Conservation (phyloP, 2,888 invertebrate genomes). For the Deroplatys truncata region DNA sequence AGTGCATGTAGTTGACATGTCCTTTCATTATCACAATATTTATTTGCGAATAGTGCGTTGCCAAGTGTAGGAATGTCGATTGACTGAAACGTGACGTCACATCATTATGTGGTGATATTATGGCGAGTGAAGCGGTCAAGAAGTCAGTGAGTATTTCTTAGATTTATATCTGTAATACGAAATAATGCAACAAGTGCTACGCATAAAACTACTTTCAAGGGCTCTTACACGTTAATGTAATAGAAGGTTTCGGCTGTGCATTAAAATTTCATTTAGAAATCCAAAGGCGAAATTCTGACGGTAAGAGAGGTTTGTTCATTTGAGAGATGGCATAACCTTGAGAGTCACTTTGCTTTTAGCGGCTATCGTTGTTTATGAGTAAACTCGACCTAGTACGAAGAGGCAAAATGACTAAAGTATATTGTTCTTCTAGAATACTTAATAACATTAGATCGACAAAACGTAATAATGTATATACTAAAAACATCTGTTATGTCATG, state of each 20-base stretch:
- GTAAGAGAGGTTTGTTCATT: slow-evolving; percentile 11
- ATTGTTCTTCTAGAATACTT: neutral
- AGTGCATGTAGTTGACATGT: neutral
- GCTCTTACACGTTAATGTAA: neutral
- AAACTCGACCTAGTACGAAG: slow-evolving; percentile 14
- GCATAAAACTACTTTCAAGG: neutral
- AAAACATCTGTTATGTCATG: slow-evolving; percentile 27
- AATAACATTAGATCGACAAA: neutral
- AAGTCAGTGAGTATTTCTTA: slow-evolving; percentile 28
- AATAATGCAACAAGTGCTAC: slow-evolving; percentile 25
- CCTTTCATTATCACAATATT: neutral
- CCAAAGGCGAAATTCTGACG: slow-evolving; percentile 21
- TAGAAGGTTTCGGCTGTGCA: slow-evolving; percentile 8
- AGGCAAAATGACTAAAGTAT: neutral
- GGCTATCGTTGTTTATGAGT: slow-evolving; percentile 27
- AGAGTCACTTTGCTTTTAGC: slow-evolving; percentile 23
- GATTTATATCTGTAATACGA: slow-evolving; percentile 24
- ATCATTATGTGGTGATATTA: slow-evolving; percentile 30
- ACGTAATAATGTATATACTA: neutral
- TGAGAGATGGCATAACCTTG: slow-evolving; percentile 29
- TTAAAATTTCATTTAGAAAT: slow-evolving; percentile 32
- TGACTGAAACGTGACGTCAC: slow-evolving; percentile 31
- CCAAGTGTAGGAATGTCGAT: slow-evolving; percentile 29
- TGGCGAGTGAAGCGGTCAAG: slow-evolving; percentile 30
- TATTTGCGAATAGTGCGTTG: slow-evolving; percentile 13